These are phyloP conservation scores for Chloebia gouldiae DNA, from an alignment of 2,113 vertebrate genomes.

Conservation along the genomic window DNA sequence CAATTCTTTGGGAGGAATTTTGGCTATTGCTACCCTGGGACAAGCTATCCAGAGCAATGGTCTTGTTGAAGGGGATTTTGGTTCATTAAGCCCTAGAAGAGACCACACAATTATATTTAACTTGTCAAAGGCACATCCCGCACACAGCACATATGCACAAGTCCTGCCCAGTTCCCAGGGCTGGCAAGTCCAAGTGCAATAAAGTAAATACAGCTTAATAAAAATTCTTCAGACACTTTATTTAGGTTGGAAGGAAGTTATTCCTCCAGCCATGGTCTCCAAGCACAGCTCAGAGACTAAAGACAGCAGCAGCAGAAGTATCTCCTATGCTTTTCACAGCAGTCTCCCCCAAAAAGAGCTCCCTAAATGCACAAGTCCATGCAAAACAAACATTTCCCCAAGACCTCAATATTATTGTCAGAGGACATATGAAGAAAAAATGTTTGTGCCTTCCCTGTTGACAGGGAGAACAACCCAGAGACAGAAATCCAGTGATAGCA, in stretches of 20 bases:
- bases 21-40: neutral
- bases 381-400: neutral
- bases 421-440: neutral
- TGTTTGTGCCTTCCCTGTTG: neutral
- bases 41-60: neutral
- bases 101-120: neutral
- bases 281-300: neutral
- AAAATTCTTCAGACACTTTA: neutral
- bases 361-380: neutral
- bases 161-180: neutral
- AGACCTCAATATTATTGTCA: neutral
- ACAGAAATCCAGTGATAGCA: neutral
- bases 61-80: neutral
- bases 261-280: neutral
- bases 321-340: neutral
- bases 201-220: neutral
- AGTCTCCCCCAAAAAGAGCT: neutral
- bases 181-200: neutral
- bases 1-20: neutral
- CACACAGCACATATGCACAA: neutral
- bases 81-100: neutral
- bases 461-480: neutral
- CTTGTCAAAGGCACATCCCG: neutral
- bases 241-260: neutral
- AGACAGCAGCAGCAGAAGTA: neutral